A percentile compares a stretch with the other conserved stretches of the same genome.
These are phyloP conservation scores for Catharus bicknelli DNA, from an alignment of 2,113 vertebrate genomes.

Conservation along the genomic window DNA sequence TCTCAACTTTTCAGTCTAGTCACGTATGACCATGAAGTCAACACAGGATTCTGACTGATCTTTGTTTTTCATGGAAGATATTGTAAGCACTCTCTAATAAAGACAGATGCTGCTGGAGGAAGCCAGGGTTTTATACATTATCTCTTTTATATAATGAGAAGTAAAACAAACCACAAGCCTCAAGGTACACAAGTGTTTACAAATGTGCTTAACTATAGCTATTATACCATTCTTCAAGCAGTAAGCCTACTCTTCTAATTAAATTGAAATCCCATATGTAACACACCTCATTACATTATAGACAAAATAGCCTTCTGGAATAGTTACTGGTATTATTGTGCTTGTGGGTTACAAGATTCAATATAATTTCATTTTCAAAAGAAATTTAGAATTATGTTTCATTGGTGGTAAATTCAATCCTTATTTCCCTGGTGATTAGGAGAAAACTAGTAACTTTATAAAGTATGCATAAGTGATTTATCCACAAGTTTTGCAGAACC, in stretches of 20 bases:
- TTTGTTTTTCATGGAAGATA: neutral
- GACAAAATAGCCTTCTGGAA: conserved; percentile 51
- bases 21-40: neutral
- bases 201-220: conserved; percentile 42
- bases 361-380: conserved; percentile 49
- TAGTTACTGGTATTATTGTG: conserved; percentile 31
- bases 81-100: neutral
- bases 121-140: neutral
- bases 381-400: conserved; percentile 35
- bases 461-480: conserved; percentile 5
- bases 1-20: neutral
- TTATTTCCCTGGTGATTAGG: conserved; percentile 37
- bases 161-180: conserved; percentile 34
- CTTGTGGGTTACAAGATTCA: neutral
- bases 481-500: neutral
- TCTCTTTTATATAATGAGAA: conserved; percentile 24
- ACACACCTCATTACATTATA: conserved; percentile 44
- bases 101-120: conserved; percentile 3
- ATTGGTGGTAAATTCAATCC: conserved; percentile 28
- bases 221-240: conserved; percentile 33
- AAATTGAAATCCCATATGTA: conserved; percentile 53
- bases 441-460: neutral
- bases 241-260: conserved; percentile 41
- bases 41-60: neutral
- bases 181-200: conserved; percentile 49